A percentile compares a stretch with the other conserved stretches of the same genome.
These are phyloP conservation scores for Parambassis ranga DNA, from an alignment of 2,797 vertebrate genomes.

Conservation along the genomic window DNA sequence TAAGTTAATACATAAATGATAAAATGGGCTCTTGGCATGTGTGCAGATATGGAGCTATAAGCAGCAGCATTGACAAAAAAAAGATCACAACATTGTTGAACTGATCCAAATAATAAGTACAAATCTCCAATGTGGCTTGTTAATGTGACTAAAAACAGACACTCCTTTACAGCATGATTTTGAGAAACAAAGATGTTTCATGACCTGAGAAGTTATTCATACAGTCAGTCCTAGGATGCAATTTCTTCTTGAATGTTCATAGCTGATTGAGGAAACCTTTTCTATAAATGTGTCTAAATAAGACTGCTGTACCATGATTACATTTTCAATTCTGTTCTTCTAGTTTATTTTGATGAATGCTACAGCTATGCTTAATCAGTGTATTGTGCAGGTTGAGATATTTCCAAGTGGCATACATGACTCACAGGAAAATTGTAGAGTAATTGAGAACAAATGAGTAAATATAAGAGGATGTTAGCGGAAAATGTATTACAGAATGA, in stretches of 20 bases:
- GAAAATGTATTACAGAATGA: background rate
- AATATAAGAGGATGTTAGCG: background rate
- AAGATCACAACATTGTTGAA: no score
- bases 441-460: constrained; percentile 9
- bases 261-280: no score
- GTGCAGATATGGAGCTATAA: background rate
- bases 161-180: no score
- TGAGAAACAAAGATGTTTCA: no score
- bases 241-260: no score
- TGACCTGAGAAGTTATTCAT: no score
- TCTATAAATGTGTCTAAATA: background rate
- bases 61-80: no score
- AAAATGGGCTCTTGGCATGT: background rate
- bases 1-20: background rate
- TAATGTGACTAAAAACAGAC: no score
- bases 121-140: no score
- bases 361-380: background rate
- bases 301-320: background rate
- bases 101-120: no score
- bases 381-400: background rate
- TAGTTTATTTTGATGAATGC: background rate
- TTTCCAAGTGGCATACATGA: background rate
- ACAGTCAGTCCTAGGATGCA: no score
- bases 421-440: constrained; percentile 7
- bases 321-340: constrained; percentile 3